Conservation (phyloP, 2,888 invertebrate genomes). For the Gnatocerus cornutus region DNA sequence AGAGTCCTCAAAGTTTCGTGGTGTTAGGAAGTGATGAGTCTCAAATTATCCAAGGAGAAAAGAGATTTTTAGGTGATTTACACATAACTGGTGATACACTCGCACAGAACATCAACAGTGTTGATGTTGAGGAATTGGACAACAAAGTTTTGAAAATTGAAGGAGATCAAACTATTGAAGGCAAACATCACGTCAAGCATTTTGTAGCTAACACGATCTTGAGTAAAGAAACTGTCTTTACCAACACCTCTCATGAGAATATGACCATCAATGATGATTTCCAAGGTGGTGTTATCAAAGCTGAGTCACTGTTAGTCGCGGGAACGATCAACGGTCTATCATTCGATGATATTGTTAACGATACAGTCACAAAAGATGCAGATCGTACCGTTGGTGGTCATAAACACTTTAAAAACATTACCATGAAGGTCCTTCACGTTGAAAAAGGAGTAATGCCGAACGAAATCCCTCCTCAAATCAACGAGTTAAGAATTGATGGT, state of each 20-base stretch:
- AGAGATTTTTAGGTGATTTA: conserved; percentile 70
- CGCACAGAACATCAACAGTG: conserved; percentile 70
- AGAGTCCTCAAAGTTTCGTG: conserved; percentile 70
- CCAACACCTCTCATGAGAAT: neutral
- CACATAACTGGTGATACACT: conserved; percentile 68
- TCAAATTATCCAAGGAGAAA: conserved; percentile 72
- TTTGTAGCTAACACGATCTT: conserved; percentile 55
- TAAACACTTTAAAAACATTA: conserved; percentile 62
- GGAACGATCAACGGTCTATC: conserved; percentile 61
- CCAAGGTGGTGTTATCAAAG: conserved; percentile 51
- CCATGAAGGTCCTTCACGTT: conserved; percentile 59
- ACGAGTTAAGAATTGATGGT: conserved; percentile 51
- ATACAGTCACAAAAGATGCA: conserved; percentile 59
- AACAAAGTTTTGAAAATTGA: conserved; percentile 67
- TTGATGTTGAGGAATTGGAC: conserved; percentile 70
- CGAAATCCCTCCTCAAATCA: conserved; percentile 50
- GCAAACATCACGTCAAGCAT: conserved; percentile 68
- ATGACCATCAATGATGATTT: conserved; percentile 52
- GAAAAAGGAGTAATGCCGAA: conserved; percentile 49
- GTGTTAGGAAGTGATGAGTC: conserved; percentile 67
- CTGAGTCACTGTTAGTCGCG: conserved; percentile 51
- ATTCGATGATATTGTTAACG: conserved; percentile 62
- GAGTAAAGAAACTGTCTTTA: no score
- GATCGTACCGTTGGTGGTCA: conserved; percentile 55
- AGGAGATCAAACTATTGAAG: conserved; percentile 71